These are phyloP conservation scores for Scortum barcoo DNA, from an alignment of 2,113 vertebrate genomes.

Conservation along the genomic window DNA sequence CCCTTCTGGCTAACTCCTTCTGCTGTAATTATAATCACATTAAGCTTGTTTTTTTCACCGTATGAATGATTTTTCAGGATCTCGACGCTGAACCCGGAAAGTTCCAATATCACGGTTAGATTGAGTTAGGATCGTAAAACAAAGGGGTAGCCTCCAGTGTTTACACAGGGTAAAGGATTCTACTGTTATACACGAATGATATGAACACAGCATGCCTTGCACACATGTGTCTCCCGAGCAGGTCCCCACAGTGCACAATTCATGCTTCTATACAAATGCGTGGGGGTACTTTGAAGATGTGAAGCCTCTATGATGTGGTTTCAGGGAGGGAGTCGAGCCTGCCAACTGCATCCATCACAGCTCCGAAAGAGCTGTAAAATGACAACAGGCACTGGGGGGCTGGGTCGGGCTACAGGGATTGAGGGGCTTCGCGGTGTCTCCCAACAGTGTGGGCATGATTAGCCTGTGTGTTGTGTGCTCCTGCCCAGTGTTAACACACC, in stretches of 20 bases:
- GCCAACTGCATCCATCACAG: slow-evolving; percentile 55
- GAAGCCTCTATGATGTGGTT: slow-evolving; percentile 76
- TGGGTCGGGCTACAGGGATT: slow-evolving; percentile 31
- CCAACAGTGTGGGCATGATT: slow-evolving; percentile 30
- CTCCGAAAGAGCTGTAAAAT: slow-evolving; percentile 68
- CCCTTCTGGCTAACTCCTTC: slow-evolving; percentile 33
- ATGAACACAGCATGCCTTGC: slow-evolving; percentile 52
- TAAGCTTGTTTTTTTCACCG: slow-evolving; percentile 9
- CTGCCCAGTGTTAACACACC: slow-evolving; percentile 10
- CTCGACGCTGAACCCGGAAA: slow-evolving; percentile 15
- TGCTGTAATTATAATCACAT: slow-evolving; percentile 27
- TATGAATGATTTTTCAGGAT: not conserved
- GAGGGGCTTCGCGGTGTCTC: slow-evolving; percentile 28
- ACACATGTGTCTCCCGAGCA: slow-evolving; percentile 59
- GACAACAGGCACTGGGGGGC: slow-evolving; percentile 62
- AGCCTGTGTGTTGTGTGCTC: slow-evolving; percentile 19
- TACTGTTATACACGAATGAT: slow-evolving; percentile 39
- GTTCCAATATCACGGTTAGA: not conserved
- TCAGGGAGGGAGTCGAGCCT: slow-evolving; percentile 59
- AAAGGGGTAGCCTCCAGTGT: slow-evolving; percentile 18
- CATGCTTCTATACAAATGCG: slow-evolving; percentile 39
- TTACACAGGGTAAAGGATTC: slow-evolving; percentile 10
- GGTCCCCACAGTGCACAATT: slow-evolving; percentile 29
- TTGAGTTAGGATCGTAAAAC: slow-evolving; percentile 13
- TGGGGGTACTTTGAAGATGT: slow-evolving; percentile 77